Base-by-base conservation (phyloP, 2,888 invertebrate species). In the Cerceris rybyensis region DNA sequence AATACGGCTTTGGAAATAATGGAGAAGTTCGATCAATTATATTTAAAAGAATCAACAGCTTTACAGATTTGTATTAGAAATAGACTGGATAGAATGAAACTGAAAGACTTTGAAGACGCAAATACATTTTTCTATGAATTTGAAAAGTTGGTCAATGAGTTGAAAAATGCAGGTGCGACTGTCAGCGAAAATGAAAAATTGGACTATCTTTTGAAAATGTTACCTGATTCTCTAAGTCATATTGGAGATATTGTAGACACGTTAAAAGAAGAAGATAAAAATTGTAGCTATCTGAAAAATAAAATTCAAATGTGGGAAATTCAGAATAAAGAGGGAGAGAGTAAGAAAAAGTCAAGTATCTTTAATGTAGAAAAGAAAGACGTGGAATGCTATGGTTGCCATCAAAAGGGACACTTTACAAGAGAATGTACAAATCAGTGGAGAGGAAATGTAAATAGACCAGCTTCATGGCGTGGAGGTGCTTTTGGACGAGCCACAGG, bases 161-260 rank as follows among this genome's bases (percentile, higher is more conserved):
- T 70, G 6, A 78, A 65, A 13, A 17, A 13, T 6, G 67, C 70
- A 8, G 73, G 76, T 14, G 73, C 60, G 2, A 67, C n/a, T 52
- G 76, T 87, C 4, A 73, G 49, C 0, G 84, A 86, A 66, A 58
- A 81, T 54, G 85, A 87, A 64, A 86, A 88, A 74, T 39, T 86
- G 16, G 83, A 81, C 46, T 88, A 88, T 43, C 79, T 88, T 80
- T 43, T 88, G 17, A 79, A 63, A 13, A 73, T 81, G 28, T 65
- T 88, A 17, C 87, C 89, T 14, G 73, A 70, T 16, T 72, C 75
- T 2, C 78, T 76, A 8, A 83, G 83, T 65, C 75, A 86, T 58
- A 75, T 88, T 16, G 87, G 85, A 8, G 88, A 88, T 69, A 57
- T 85, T 28, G 65, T 87, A 16, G 85, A 88, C 68, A 70, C 77